phyloP scores from a whole-genome alignment of 2,888 invertebrate species.

The Idaea straminata region DNA sequence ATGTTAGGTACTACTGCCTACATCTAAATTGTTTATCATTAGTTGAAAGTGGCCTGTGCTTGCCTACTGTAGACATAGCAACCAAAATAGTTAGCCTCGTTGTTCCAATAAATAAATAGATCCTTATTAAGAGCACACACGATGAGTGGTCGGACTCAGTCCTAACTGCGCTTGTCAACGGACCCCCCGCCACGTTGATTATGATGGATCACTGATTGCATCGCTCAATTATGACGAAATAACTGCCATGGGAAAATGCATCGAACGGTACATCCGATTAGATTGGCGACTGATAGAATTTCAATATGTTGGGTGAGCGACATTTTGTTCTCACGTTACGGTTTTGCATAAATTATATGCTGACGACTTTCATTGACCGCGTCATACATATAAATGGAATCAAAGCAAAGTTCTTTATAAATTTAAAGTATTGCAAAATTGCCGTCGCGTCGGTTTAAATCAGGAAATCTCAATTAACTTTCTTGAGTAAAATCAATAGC shows the following conservation, averaged over 20 bases:
- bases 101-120: conserved; percentile 37
- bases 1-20: neutral
- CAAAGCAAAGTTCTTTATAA: neutral
- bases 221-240: conserved; percentile 11
- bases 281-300: conserved; percentile 5
- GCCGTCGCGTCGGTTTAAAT: neutral
- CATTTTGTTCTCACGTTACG: neutral
- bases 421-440: neutral
- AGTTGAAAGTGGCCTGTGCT: neutral
- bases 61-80: neutral
- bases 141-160: conserved; percentile 29
- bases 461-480: neutral
- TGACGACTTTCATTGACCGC: neutral
- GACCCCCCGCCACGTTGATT: conserved; percentile 43
- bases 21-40: neutral
- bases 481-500: neutral
- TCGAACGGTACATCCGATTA: conserved; percentile 16
- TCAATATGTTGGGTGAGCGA: neutral
- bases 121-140: conserved; percentile 39
- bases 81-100: neutral
- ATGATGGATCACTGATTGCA: conserved; percentile 47
- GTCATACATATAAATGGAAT: neutral
- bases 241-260: neutral
- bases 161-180: conserved; percentile 32
- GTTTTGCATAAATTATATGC: neutral